Percentiles rank a stretch among this genome's conserved stretches.
These are phyloP conservation scores for Murina feae DNA, from an alignment of 2,113 vertebrate species.

Conservation along the genomic window DNA sequence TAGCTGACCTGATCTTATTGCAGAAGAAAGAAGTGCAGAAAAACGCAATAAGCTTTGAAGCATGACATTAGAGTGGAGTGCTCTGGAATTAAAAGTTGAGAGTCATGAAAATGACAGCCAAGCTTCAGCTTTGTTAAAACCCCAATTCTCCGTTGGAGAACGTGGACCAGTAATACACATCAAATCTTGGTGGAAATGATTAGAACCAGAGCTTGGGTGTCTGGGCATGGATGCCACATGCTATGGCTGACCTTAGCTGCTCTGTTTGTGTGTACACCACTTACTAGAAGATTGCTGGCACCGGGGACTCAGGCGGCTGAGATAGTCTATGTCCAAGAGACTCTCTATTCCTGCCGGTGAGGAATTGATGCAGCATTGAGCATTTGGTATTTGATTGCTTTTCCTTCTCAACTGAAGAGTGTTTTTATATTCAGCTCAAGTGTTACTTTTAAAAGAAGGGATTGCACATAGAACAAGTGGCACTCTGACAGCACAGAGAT, in stretches of 20 bases:
- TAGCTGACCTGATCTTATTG: not conserved
- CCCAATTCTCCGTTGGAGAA: not conserved
- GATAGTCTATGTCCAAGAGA: not conserved
- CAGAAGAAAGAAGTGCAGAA: not conserved
- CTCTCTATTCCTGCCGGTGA: not conserved
- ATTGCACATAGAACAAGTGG: not conserved
- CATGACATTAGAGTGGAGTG: constrained; percentile 4
- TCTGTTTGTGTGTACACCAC: not conserved
- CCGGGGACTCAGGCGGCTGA: not conserved
- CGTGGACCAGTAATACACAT: not conserved
- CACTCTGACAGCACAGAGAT: not conserved
- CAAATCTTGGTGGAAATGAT: not conserved
- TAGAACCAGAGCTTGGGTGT: not conserved
- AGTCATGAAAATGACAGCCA: not conserved
- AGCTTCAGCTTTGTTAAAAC: not conserved
- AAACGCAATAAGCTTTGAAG: constrained; percentile 29
- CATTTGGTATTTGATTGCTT: not conserved
- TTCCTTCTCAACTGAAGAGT: constrained; percentile 44
- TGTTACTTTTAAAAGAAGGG: constrained; percentile 37
- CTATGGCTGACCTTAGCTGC: not conserved
- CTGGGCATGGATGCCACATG: not conserved
- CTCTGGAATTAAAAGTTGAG: constrained; percentile 11
- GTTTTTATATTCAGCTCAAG: constrained; percentile 47
- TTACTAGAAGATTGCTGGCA: not conserved
- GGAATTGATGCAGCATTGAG: not conserved